Conservation (phyloP, 2,888 invertebrate species). For the Synergus laeviventris region DNA sequence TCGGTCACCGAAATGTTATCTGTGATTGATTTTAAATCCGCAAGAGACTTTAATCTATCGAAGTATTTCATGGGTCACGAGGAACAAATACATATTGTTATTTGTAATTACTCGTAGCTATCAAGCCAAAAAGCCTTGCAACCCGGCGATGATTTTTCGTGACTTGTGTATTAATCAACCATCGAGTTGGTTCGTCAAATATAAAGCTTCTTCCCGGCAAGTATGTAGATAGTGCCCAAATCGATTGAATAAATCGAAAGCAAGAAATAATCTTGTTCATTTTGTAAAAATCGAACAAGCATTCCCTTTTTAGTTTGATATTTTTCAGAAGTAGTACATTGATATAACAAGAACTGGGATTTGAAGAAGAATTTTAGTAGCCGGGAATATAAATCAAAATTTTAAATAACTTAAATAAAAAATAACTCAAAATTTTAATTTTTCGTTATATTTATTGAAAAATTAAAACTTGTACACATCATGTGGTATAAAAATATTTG, state of each 20-base stretch:
- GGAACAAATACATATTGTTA: slow-evolving; percentile 34
- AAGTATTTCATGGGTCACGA: slow-evolving; percentile 29
- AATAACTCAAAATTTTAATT: neutral
- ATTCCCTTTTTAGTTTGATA: neutral
- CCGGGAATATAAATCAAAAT: neutral
- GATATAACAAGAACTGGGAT: too few relatives aligned
- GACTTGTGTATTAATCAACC: slow-evolving; percentile 33
- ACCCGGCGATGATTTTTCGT: slow-evolving; percentile 29
- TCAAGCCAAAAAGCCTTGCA: slow-evolving; percentile 37
- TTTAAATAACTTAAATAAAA: too few relatives aligned
- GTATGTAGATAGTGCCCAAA: neutral
- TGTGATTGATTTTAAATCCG: slow-evolving; percentile 29
- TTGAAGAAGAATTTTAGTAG: too few relatives aligned
- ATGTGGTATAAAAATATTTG: slow-evolving; percentile 32
- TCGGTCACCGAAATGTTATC: slow-evolving; percentile 16
- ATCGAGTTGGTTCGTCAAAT: slow-evolving; percentile 25
- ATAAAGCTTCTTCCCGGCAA: slow-evolving; percentile 27
- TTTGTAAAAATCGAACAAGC: neutral
- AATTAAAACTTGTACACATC: slow-evolving; percentile 4
- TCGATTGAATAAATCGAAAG: neutral
- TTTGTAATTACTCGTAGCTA: slow-evolving; percentile 31
- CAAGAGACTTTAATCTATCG: slow-evolving; percentile 16
- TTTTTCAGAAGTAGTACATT: neutral
- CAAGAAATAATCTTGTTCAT: neutral
- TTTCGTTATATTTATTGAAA: slow-evolving; percentile 27